Conservation (phyloP, 2,888 invertebrate genomes). For the Agapostemon virescens region DNA sequence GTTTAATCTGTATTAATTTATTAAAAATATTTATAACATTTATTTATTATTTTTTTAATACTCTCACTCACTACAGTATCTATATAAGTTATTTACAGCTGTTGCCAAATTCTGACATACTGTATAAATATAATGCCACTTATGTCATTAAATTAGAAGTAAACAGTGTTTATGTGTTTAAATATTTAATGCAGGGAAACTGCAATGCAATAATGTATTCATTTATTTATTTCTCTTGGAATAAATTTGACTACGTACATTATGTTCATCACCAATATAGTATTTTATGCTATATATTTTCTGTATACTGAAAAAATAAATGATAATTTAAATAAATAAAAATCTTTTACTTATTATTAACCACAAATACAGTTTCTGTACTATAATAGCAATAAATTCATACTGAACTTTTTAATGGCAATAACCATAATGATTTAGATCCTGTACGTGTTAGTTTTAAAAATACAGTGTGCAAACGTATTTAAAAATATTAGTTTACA, state of each 20-base stretch:
- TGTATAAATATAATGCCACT: neutral
- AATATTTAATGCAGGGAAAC: slow-evolving; percentile 37
- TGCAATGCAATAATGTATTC: slow-evolving; percentile 62
- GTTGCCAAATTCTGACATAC: neutral
- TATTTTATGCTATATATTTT: slow-evolving; percentile 64
- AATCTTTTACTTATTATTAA: slow-evolving; percentile 30
- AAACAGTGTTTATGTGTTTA: slow-evolving; percentile 27
- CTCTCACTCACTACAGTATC: slow-evolving; percentile 25
- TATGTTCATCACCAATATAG: slow-evolving; percentile 62
- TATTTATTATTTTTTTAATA: slow-evolving; percentile 7
- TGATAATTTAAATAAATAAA: slow-evolving; percentile 46
- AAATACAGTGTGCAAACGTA: slow-evolving; percentile 7
- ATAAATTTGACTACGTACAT: slow-evolving; percentile 57
- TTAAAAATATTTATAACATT: slow-evolving; percentile 11
- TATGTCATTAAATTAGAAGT: slow-evolving; percentile 8
- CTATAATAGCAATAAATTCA: slow-evolving; percentile 11
- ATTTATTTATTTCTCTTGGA: slow-evolving; percentile 66
- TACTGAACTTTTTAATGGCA: neutral
- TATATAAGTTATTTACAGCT: slow-evolving; percentile 7
- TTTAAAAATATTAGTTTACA: slow-evolving; percentile 8
- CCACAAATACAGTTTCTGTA: slow-evolving; percentile 23
- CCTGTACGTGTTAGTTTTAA: neutral
- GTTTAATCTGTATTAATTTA: slow-evolving; percentile 1
- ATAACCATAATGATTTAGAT: slow-evolving; percentile 22
- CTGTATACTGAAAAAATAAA: slow-evolving; percentile 68